These are phyloP conservation scores for Dermochelys coriacea DNA, from an alignment of 2,797 vertebrate species.

Conservation along the genomic window DNA sequence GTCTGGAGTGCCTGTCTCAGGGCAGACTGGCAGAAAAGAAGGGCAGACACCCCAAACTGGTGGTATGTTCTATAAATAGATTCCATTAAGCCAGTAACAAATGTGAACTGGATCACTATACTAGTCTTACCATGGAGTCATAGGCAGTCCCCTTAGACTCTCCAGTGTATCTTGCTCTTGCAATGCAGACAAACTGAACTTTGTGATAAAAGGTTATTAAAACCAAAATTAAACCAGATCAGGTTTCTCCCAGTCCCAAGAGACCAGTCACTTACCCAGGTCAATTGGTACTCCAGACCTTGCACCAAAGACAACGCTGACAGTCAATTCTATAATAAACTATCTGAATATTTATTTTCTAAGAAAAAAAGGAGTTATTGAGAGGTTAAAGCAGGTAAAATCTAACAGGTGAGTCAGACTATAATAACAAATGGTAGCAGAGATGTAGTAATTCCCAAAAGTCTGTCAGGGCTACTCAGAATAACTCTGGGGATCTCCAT, in stretches of 20 bases:
- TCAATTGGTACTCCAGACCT: too few relatives aligned
- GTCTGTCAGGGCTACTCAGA: too few relatives aligned
- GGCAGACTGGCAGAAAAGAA: not conserved
- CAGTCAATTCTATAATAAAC: too few relatives aligned
- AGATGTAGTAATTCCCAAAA: too few relatives aligned
- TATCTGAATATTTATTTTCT: too few relatives aligned
- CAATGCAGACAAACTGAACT: not conserved
- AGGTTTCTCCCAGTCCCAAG: not conserved
- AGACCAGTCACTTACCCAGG: not conserved
- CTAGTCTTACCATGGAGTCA: not conserved
- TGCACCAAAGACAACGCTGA: too few relatives aligned
- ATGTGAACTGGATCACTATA: not conserved
- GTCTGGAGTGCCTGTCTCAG: not conserved
- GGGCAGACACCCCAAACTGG: not conserved
- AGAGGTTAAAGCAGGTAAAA: too few relatives aligned
- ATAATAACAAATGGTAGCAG: too few relatives aligned
- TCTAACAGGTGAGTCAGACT: too few relatives aligned
- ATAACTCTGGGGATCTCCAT: too few relatives aligned
- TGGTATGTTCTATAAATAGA: not conserved
- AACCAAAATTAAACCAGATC: not conserved
- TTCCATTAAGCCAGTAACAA: not conserved
- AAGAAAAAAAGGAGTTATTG: too few relatives aligned
- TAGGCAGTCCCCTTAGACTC: not conserved
- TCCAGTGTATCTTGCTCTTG: not conserved
- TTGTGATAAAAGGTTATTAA: not conserved